Base-by-base conservation (phyloP, 2,797 vertebrate genomes). In the Tolypeutes matacus region DNA sequence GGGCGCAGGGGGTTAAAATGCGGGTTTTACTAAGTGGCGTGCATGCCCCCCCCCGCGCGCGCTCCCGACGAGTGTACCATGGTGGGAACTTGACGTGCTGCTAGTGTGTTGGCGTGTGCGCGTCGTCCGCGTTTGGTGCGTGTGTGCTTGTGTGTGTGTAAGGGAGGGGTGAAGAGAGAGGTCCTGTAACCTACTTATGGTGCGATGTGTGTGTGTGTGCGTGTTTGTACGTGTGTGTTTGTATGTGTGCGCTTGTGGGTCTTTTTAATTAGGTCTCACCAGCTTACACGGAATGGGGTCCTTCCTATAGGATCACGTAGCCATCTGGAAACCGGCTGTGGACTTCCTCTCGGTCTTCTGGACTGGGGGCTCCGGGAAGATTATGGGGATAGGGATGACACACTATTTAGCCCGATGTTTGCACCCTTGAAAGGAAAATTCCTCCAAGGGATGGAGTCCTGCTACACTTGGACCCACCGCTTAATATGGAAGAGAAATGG, bases 391-490 rank as follows among this genome's bases (percentile, higher is more conserved):
- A 21, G 31, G 93, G 78, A 95, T 2, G 69, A 83, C 92, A 96
- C 94, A 87, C 89, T 97, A 81, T 95, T 86, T 94, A 94, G 92
- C 92, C 97, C 23, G 5, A 56, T 96, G 70, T 80, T 56, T 80
- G 14, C 95, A 95, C 86, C 92, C 46, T 65, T 23, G 90, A 78
- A 78, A 94, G 77, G 7, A 70, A 89, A 90, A 96, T 81, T 89
- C 97, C 95, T 97, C 97, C 96, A 67, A 94, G 96, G 73, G 96
- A 96, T 89, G 94, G 95, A 96, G 96, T 97, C 97, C 93, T 96
- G 78, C 91, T 96, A 87, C 80, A 46, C 96, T 98, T 96, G 80
- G 91, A 97, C 97, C 92, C 95, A 2, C 70, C 9, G 60, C 95
- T 97, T 96, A 53, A 80, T 92, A 95, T 88, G 96, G 65, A 64